These are phyloP conservation scores for Pangasianodon gigas DNA, from an alignment of 2,113 vertebrate genomes.

Conservation along the genomic window DNA sequence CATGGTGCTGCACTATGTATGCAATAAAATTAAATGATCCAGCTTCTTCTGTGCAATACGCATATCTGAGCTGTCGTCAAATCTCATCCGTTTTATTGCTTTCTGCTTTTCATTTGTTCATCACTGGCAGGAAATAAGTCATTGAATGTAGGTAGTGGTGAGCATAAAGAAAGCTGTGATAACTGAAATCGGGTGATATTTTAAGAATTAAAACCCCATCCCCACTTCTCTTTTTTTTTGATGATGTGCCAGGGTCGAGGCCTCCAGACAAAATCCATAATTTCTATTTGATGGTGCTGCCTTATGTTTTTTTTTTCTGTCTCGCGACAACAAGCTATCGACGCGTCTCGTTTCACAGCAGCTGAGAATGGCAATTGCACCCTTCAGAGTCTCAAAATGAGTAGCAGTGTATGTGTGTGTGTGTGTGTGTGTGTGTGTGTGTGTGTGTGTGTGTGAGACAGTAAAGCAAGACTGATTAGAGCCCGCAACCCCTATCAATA, in stretches of 20 bases:
- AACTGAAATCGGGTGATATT: neutral
- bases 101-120: neutral
- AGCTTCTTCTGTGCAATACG: neutral
- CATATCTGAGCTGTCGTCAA: neutral
- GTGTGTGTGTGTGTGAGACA: neutral
- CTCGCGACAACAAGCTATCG: conserved; percentile 66
- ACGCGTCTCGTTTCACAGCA: conserved; percentile 71
- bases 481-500: neutral
- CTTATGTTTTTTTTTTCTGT: conserved; percentile 57
- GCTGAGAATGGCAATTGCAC: conserved; percentile 72
- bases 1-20: neutral
- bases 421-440: neutral
- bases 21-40: neutral
- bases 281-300: conserved; percentile 72
- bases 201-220: neutral
- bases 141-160: neutral
- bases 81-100: neutral
- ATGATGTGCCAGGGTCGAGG: conserved; percentile 57
- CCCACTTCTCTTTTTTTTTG: conserved; percentile 62
- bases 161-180: neutral
- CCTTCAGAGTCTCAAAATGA: conserved; percentile 66
- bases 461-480: conserved; percentile 24
- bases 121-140: neutral
- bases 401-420: conserved; percentile 49
- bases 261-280: conserved; percentile 77